Percentiles rank a stretch among this genome's conserved stretches.
phyloP scores from a whole-genome alignment of 2,888 invertebrate species.

The Philereme transversata region DNA sequence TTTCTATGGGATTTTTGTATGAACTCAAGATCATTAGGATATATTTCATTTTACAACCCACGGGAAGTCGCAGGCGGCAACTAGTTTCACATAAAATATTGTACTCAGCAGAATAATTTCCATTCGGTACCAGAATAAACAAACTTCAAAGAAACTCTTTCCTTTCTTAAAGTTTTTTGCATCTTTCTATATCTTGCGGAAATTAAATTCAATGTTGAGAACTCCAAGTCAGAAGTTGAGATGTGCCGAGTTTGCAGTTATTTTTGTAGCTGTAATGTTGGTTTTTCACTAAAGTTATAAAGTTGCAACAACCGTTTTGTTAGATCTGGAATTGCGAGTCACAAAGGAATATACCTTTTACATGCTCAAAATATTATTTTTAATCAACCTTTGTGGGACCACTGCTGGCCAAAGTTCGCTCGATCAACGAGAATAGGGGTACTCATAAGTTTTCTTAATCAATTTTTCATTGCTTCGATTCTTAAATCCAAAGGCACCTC shows the following conservation, averaged over 20 bases:
- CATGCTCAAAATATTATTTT: no score
- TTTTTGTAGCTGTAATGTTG: constrained; percentile 14
- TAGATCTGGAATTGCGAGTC: neutral
- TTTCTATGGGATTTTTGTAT: no score
- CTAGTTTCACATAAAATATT: neutral
- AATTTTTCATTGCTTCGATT: neutral
- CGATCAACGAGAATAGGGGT: no score
- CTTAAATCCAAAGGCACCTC: constrained; percentile 3
- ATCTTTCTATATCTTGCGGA: constrained; percentile 22
- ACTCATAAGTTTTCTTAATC: neutral
- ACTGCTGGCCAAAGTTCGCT: no score
- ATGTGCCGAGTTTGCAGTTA: constrained; percentile 21
- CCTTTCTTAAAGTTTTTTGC: constrained; percentile 14
- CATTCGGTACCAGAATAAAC: constrained; percentile 16
- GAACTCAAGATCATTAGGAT: no score
- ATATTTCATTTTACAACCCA: no score
- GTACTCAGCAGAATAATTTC: constrained; percentile 5
- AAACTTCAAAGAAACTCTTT: constrained; percentile 9
- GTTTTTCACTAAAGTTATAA: constrained; percentile 11
- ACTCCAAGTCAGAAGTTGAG: constrained; percentile 10
- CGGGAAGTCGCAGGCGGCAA: no score
- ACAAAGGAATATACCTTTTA: no score
- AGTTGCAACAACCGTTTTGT: constrained; percentile 2
- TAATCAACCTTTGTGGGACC: no score
- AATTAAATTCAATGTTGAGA: constrained; percentile 24